Percentiles rank a stretch among this genome's conserved stretches.
Conservation (phyloP, 2,888 invertebrate genomes). For the Theodoxus fluviatilis region DNA sequence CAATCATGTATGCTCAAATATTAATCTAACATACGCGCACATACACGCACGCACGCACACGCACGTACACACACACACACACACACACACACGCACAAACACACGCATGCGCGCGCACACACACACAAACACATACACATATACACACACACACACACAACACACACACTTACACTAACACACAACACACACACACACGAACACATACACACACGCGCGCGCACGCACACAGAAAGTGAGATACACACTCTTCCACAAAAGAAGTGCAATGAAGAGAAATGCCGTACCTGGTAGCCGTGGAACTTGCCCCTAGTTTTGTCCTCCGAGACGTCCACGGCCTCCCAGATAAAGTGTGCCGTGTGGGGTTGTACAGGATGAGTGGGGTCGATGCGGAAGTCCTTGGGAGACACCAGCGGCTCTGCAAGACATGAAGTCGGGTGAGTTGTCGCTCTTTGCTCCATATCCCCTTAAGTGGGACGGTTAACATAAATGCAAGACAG, state of each 20-base stretch:
- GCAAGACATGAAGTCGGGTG: conserved; percentile 36
- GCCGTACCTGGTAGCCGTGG: conserved; percentile 52
- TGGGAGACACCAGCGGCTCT: conserved; percentile 51
- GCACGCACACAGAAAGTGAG: no score
- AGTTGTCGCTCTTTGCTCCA: no score
- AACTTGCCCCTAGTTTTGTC: conserved; percentile 50
- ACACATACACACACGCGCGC: no score
- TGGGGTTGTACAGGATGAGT: conserved; percentile 45
- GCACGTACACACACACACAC: no score
- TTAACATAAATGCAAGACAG: no score
- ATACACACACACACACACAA: neutral
- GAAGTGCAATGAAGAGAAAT: neutral
- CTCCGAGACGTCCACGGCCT: conserved; percentile 49
- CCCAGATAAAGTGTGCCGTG: conserved; percentile 57
- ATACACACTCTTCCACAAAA: neutral
- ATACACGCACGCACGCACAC: no score
- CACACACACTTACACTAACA: neutral
- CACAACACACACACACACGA: no score
- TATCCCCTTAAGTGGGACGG: no score
- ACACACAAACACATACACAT: neutral
- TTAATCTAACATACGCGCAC: no score
- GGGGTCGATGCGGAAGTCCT: conserved; percentile 53
- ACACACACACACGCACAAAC: neutral
- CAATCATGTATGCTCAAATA: no score
- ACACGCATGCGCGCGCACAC: neutral